These are phyloP conservation scores for Sigmodon hispidus DNA, from an alignment of 2,113 vertebrate genomes.

Conservation along the genomic window DNA sequence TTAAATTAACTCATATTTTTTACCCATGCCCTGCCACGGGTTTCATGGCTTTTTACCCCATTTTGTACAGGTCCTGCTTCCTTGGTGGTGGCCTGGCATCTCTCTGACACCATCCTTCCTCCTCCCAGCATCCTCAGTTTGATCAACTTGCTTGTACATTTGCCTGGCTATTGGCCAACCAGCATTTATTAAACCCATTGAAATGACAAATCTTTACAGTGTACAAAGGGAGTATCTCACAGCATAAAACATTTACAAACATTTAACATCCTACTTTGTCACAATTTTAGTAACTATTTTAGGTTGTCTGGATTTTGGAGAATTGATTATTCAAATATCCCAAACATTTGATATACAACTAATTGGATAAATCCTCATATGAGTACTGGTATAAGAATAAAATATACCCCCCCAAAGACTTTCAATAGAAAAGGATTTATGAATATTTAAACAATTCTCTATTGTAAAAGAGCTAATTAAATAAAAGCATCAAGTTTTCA, in stretches of 20 bases:
- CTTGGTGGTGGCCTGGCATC: too few relatives aligned
- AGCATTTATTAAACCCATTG: too few relatives aligned
- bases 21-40: too few relatives aligned
- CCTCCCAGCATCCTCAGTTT: too few relatives aligned
- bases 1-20: too few relatives aligned
- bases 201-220: too few relatives aligned
- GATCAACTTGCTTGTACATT: too few relatives aligned
- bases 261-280: not conserved
- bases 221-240: too few relatives aligned
- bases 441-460: not conserved
- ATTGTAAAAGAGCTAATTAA: not conserved
- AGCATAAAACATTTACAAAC: not conserved
- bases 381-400: not conserved
- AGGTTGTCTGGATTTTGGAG: not conserved
- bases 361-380: not conserved
- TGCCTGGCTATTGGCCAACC: too few relatives aligned
- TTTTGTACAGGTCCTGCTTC: too few relatives aligned
- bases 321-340: constrained; percentile 24
- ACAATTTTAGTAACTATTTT: not conserved
- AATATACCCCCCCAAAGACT: not conserved
- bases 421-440: not conserved
- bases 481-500: constrained; percentile 2
- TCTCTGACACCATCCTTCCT: too few relatives aligned
- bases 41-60: too few relatives aligned
- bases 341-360: not conserved